Evolutionary conservation across 2,888 invertebrate genomes (phyloP), one percentile per base, ranked within the genome.

Genomic region (Pollenia griseotomentosa): DNA sequence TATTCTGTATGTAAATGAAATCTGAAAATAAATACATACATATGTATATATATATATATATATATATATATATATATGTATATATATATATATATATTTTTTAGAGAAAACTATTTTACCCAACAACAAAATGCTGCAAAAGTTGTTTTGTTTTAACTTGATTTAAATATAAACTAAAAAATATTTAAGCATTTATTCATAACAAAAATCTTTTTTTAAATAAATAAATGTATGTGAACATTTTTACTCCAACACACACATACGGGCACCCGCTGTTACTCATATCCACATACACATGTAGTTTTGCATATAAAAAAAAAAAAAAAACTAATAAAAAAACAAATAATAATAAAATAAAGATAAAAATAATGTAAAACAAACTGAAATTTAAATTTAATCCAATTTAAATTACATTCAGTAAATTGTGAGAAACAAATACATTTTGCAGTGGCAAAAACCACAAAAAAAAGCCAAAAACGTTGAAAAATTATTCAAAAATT

Each of bases 131-230:
- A 81, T 16, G 12, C n/a, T 66, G 59, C 48, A 51, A 79, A 71
- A 51, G 40, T 57, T 82, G 59, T 83, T 74, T 65, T 59, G 55
- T 77, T 77, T 40, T 40, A 63, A n/a, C 23, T 11, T 55, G 57
- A 77, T 84, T 80, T 82, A 78, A 78, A 80, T 65, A 71, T 65
- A 75, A 80, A 83, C 79, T n/a, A 12, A 48, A 33, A 86, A 86
- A 86, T 86, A 83, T 83, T 83, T 86, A 66, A 80, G 86, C 23
- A 80, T 83, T 83, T 86, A 83, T 86, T 86, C 86, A 86, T 86
- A 86, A 86, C 48, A 80, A 86, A 70, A 71, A 16, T 51, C 23
- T 57, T 61, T 61, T 79, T 68, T 40, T 46, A 46, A 77, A 78
- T 53, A 82, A 77, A 81, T 59, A 71, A 63, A 19, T 73, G 51